Percentiles rank a stretch among this genome's conserved stretches.
Evolutionary conservation across 1,140 invertebrate species (phyloP).

Genomic region (Chymomyza costata): DNA sequence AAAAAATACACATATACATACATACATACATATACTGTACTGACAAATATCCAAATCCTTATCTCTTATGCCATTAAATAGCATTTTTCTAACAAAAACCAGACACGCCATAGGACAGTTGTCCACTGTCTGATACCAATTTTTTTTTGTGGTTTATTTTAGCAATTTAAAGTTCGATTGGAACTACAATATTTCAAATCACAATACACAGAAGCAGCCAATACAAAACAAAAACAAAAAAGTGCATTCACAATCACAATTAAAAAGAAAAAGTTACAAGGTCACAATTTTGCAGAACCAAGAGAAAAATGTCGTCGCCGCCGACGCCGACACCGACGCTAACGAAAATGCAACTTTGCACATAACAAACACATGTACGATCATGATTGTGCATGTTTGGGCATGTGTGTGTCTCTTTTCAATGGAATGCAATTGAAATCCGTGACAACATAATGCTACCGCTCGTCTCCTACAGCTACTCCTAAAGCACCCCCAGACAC

Average conservation of each 20-base stretch:
- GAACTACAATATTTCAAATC: no score
- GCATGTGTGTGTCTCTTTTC: constrained; percentile 28
- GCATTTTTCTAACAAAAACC: no score
- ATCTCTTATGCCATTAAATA: no score
- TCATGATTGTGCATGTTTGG: constrained; percentile 8
- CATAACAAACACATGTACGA: constrained; percentile 45
- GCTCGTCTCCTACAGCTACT: constrained; percentile 5
- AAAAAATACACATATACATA: no score
- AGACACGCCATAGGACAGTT: no score
- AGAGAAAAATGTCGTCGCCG: constrained; percentile 39
- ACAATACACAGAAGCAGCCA: no score
- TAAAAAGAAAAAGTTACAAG: constrained; percentile 66
- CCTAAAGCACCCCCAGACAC: constrained; percentile 8
- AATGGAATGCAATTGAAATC: constrained; percentile 65
- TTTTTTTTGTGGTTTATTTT: no score
- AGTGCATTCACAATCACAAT: constrained; percentile 52
- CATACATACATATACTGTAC: no score
- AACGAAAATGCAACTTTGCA: constrained; percentile 65
- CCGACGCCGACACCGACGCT: constrained; percentile 45
- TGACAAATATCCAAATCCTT: no score
- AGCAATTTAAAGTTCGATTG: no score
- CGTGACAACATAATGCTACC: constrained; percentile 62
- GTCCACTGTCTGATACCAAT: no score
- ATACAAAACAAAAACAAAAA: constrained; percentile 2
- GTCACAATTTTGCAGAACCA: constrained; percentile 53